Conservation (phyloP, 2,113 vertebrate species). For the Vulpes lagopus region DNA sequence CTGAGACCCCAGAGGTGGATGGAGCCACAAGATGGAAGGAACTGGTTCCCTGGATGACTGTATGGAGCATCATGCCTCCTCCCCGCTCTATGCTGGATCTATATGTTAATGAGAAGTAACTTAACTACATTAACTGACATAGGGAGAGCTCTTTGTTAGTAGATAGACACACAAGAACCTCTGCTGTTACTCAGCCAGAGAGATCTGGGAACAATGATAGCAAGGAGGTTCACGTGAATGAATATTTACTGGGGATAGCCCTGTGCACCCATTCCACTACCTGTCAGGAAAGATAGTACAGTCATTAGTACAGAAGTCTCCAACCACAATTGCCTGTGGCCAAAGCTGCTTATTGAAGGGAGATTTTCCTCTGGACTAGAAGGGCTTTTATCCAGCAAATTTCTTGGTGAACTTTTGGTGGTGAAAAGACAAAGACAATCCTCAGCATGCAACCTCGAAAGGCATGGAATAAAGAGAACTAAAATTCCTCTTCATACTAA, state of each 20-base stretch:
- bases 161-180: not conserved
- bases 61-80: not conserved
- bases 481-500: not conserved
- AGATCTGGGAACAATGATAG: not conserved
- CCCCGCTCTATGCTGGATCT: not conserved
- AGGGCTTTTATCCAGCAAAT: not conserved
- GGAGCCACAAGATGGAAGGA: not conserved
- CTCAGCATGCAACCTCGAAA: not conserved
- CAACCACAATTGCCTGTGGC: not conserved
- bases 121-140: not conserved
- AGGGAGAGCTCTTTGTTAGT: not conserved
- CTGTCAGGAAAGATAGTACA: not conserved
- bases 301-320: not conserved
- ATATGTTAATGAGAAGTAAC: not conserved
- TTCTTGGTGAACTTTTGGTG: not conserved
- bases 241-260: not conserved
- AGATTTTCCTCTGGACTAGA: not conserved
- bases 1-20: not conserved
- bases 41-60: not conserved
- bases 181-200: not conserved
- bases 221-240: not conserved
- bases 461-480: not conserved
- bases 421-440: constrained; percentile 16
- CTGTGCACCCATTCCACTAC: not conserved
- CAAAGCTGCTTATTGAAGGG: not conserved